Conservation (phyloP, 2,888 invertebrate genomes). For the Sinohyriopsis cumingii region DNA sequence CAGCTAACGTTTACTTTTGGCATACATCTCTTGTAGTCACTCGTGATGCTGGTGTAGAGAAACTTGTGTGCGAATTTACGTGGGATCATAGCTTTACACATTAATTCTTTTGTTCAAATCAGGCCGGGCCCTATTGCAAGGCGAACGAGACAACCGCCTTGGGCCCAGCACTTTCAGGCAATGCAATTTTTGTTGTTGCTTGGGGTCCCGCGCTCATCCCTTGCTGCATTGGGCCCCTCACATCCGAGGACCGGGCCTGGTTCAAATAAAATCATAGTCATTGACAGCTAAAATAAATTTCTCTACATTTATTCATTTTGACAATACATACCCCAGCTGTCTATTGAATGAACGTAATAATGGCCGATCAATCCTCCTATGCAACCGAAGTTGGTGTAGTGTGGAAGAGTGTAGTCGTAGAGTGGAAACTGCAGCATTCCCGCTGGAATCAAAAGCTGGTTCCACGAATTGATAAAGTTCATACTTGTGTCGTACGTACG, state of each 20-base stretch:
- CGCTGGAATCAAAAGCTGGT: conserved; percentile 62
- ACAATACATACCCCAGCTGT: conserved; percentile 54
- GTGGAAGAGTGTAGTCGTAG: conserved; percentile 56
- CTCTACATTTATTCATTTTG: neutral
- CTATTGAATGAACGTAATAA: conserved; percentile 56
- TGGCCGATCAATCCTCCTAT: conserved; percentile 59
- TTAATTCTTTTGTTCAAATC: no score
- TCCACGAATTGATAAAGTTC: conserved; percentile 57
- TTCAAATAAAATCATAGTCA: neutral
- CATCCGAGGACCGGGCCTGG: no score
- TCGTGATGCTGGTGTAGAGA: no score
- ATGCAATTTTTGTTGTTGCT: no score
- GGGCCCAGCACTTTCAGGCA: neutral
- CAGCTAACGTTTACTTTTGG: no score
- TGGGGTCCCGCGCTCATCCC: no score
- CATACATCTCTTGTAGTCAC: no score
- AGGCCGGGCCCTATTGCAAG: no score
- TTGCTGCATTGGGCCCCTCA: no score
- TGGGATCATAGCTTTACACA: no score
- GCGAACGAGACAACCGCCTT: no score
- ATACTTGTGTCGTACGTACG: conserved; percentile 48
- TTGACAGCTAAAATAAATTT: neutral
- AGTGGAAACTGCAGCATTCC: conserved; percentile 65
- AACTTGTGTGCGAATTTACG: no score
- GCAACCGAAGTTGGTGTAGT: conserved; percentile 62